Percentiles rank a stretch among this genome's conserved stretches.
Evolutionary conservation across 2,888 invertebrate species (phyloP).

Genomic region (Yponomeuta plumbellus): DNA sequence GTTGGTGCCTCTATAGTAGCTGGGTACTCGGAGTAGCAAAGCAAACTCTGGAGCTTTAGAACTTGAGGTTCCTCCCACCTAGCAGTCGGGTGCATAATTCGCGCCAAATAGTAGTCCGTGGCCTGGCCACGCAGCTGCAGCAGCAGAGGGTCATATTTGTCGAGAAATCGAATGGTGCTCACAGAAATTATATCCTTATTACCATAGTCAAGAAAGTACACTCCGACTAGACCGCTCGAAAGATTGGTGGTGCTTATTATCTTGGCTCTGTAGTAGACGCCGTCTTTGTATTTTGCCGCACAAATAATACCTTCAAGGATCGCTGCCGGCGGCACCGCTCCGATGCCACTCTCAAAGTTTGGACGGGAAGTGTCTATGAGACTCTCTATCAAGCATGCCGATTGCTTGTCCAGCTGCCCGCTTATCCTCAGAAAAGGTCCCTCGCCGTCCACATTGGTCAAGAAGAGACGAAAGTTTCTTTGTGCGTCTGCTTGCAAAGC

Average conservation of each 20-base stretch:
- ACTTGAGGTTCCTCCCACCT: constrained; percentile 72
- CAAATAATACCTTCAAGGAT: constrained; percentile 75
- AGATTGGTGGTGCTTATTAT: constrained; percentile 67
- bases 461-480: constrained; percentile 64
- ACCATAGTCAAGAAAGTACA: constrained; percentile 83
- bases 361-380: constrained; percentile 54
- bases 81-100: constrained; percentile 69
- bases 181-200: constrained; percentile 78
- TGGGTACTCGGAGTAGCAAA: constrained; percentile 61
- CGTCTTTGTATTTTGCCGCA: constrained; percentile 81
- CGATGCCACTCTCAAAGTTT: constrained; percentile 61
- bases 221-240: constrained; percentile 74
- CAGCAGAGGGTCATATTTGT: constrained; percentile 67
- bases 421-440: constrained; percentile 83
- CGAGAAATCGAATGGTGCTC: constrained; percentile 76
- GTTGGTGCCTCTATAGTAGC: constrained; percentile 53
- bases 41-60: constrained; percentile 54
- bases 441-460: constrained; percentile 82
- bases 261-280: constrained; percentile 80
- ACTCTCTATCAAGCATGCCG: constrained; percentile 75
- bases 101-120: constrained; percentile 76
- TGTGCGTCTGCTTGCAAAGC: constrained; percentile 49
- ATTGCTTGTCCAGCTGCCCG: constrained; percentile 80
- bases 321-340: constrained; percentile 63
- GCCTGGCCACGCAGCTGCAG: constrained; percentile 75